A percentile compares a stretch with the other conserved stretches of the same genome.
These are phyloP conservation scores for Entomyzon cyanotis DNA, from an alignment of 2,113 vertebrate species.

Conservation along the genomic window DNA sequence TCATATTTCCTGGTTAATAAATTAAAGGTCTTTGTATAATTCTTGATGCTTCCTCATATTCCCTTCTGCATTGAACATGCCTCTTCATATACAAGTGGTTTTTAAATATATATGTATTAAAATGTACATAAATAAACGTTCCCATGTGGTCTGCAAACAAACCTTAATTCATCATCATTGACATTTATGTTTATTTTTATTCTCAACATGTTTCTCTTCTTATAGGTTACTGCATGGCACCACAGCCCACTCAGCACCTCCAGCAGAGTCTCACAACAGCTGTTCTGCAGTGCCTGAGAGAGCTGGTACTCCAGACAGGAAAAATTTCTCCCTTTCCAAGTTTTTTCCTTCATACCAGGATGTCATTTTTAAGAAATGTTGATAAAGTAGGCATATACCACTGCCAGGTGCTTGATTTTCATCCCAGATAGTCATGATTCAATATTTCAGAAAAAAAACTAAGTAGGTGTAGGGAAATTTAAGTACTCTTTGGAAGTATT, in stretches of 20 bases:
- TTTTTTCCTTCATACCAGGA: neutral
- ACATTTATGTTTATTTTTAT: slow-evolving; percentile 14
- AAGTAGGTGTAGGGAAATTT: neutral
- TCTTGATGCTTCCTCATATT: neutral
- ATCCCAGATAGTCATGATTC: neutral
- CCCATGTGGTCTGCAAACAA: neutral
- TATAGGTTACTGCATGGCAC: neutral
- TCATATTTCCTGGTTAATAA: neutral
- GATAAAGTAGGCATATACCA: neutral
- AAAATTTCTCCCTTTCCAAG: neutral
- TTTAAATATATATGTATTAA: neutral
- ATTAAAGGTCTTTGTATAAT: neutral
- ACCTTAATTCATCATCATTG: neutral
- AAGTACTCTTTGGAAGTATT: neutral
- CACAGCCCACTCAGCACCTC: neutral
- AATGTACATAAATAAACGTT: neutral
- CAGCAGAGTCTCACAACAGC: slow-evolving; percentile 3
- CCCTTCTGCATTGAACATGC: neutral
- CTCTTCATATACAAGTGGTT: neutral
- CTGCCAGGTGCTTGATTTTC: neutral
- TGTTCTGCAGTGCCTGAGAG: neutral
- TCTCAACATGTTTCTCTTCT: neutral
- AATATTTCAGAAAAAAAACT: neutral
- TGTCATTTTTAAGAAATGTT: neutral
- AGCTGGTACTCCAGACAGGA: neutral